Conservation (phyloP, 92 coral and sea anemone species). For the Hydrozoanthus gracilis region DNA sequence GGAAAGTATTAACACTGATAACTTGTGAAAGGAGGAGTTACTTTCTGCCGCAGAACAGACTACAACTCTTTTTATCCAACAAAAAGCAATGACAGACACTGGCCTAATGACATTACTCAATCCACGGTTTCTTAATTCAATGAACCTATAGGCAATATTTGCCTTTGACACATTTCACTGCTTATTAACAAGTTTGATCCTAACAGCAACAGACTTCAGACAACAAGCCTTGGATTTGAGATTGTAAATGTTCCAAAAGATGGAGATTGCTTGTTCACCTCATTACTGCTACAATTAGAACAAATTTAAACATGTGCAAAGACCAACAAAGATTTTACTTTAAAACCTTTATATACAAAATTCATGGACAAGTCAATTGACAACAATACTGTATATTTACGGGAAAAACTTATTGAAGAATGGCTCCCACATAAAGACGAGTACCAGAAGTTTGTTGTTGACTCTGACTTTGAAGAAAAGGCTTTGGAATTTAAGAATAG, state of each 20-base stretch:
- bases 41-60: constrained; percentile 33
- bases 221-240: constrained; percentile 49
- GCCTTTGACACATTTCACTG: constrained; percentile 48
- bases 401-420: constrained; percentile 40
- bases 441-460: constrained; percentile 47
- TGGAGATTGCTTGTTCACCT: constrained; percentile 62
- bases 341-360: neutral
- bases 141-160: constrained; percentile 40
- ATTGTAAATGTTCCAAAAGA: constrained; percentile 51
- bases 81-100: constrained; percentile 21
- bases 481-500: constrained; percentile 30
- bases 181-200: constrained; percentile 24
- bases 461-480: constrained; percentile 49
- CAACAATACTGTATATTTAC: neutral
- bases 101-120: no score
- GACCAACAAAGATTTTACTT: neutral
- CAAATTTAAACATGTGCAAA: constrained; percentile 15
- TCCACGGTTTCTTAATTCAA: constrained; percentile 1
- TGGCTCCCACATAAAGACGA: constrained; percentile 44
- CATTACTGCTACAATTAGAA: constrained; percentile 51
- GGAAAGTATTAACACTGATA: neutral
- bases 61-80: neutral
- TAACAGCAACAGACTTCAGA: constrained; percentile 30
- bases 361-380: neutral
- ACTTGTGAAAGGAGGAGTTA: neutral